These are phyloP conservation scores for Leptinotarsa tumamoca DNA, from an alignment of 2,888 invertebrate species.

Conservation along the genomic window DNA sequence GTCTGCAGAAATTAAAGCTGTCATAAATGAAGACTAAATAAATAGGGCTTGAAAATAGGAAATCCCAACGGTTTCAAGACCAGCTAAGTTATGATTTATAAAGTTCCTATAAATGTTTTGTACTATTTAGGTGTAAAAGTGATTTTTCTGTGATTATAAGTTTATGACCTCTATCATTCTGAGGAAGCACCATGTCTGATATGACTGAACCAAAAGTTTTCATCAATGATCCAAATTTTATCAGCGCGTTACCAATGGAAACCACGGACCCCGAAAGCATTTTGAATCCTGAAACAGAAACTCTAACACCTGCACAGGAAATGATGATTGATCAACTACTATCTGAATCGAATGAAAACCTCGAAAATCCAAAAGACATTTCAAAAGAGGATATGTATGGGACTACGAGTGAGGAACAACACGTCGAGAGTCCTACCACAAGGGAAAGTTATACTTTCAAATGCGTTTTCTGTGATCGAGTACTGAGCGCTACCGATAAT, in stretches of 20 bases:
- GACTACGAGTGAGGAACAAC: conserved; percentile 54
- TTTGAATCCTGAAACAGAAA: conserved; percentile 35
- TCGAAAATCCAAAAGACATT: conserved; percentile 45
- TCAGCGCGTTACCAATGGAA: conserved; percentile 38
- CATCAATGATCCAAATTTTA: conserved; percentile 53
- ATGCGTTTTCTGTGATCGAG: conserved; percentile 66
- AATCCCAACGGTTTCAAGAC: conserved; percentile 7
- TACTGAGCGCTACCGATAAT: conserved; percentile 70
- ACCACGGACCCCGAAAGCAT: conserved; percentile 34
- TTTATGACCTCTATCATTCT: conserved; percentile 44
- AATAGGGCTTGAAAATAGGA: conserved; percentile 28
- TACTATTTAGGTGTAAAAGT: conserved; percentile 23
- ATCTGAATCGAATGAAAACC: conserved; percentile 41
- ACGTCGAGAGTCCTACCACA: conserved; percentile 64
- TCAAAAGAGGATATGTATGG: conserved; percentile 42
- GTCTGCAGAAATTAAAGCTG: conserved; percentile 47
- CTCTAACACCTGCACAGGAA: conserved; percentile 41
- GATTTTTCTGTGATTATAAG: conserved; percentile 39
- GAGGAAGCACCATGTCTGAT: conserved; percentile 53
- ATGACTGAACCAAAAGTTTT: conserved; percentile 55
- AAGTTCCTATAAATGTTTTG: conserved; percentile 30
- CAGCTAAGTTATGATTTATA: conserved; percentile 23
- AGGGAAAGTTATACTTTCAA: conserved; percentile 62
- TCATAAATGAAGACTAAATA: conserved; percentile 45
- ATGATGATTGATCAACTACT: conserved; percentile 49